phyloP scores from a whole-genome alignment of 2,888 invertebrate species.

The Trissolcus brochymenae region DNA sequence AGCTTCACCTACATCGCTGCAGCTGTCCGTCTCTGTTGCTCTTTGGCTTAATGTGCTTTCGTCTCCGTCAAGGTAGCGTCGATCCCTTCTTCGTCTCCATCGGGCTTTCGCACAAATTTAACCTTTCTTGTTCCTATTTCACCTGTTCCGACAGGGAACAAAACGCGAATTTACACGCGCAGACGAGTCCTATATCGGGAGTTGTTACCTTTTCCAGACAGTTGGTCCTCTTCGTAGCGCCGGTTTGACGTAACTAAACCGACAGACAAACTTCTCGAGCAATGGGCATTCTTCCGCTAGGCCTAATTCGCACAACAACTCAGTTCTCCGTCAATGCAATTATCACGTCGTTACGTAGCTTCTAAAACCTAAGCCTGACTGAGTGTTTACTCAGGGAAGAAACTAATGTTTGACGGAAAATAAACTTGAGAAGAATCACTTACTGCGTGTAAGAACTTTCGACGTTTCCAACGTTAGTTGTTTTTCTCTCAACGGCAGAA shows the following conservation, averaged over 20 bases:
- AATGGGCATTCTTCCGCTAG: constrained; percentile 53
- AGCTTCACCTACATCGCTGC: constrained; percentile 59
- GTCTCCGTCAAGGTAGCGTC: constrained; percentile 41
- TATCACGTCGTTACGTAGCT: constrained; percentile 40
- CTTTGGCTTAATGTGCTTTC: constrained; percentile 52
- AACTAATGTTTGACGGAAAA: constrained; percentile 10
- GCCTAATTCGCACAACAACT: constrained; percentile 60
- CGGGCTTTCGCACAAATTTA: constrained; percentile 23
- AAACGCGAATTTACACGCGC: constrained; percentile 47
- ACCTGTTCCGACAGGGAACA: constrained; percentile 49
- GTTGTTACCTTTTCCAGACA: constrained; percentile 62
- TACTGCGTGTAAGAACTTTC: neutral
- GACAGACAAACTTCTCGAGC: constrained; percentile 64
- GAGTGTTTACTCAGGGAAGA: constrained; percentile 11
- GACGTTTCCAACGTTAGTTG: neutral
- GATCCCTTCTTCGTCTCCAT: constrained; percentile 35
- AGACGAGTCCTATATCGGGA: constrained; percentile 44
- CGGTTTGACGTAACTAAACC: constrained; percentile 62
- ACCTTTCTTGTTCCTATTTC: constrained; percentile 42
- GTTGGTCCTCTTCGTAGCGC: constrained; percentile 67
- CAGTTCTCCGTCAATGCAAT: constrained; percentile 60
- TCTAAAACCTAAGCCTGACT: neutral
- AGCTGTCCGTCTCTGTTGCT: constrained; percentile 43
- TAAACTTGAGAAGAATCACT: constrained; percentile 6
- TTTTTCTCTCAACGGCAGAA: neutral